These are phyloP conservation scores for Tachyglossus aculeatus DNA, from an alignment of 2,797 vertebrate genomes.

Conservation along the genomic window DNA sequence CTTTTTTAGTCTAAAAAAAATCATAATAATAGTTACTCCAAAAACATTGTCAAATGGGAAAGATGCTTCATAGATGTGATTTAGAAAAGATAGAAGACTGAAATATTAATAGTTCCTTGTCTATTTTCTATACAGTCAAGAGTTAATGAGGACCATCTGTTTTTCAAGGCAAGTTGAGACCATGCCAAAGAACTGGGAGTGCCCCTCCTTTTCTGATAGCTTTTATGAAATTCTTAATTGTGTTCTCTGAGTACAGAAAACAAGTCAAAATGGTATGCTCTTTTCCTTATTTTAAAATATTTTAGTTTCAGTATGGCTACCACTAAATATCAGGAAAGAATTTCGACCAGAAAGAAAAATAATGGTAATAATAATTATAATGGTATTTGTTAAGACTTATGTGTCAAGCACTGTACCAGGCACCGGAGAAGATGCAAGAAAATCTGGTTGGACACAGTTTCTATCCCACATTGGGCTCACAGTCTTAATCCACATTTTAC, in stretches of 20 bases:
- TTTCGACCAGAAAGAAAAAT: neutral
- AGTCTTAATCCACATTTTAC: too few relatives aligned
- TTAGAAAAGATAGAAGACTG: neutral
- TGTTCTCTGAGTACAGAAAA: neutral
- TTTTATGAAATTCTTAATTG: slow-evolving; percentile 29
- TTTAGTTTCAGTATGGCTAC: neutral
- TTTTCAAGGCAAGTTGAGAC: neutral
- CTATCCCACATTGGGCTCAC: too few relatives aligned
- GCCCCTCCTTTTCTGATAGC: neutral
- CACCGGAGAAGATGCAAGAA: neutral
- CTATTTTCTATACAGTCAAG: slow-evolving; percentile 1
- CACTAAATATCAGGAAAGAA: neutral
- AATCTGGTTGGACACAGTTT: too few relatives aligned
- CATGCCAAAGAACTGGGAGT: slow-evolving; percentile 31
- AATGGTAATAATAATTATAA: neutral
- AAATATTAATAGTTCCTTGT: neutral
- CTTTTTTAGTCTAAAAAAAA: neutral
- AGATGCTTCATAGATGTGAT: neutral
- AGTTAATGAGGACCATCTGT: slow-evolving; percentile 45
- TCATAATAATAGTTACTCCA: too few relatives aligned
- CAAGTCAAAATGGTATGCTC: slow-evolving; percentile 18
- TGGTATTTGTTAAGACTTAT: neutral
- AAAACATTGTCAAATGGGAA: neutral
- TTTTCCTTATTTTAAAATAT: slow-evolving; percentile 25
- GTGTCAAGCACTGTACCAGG: neutral